A percentile compares a stretch with the other conserved stretches of the same genome.
Conservation (phyloP, 30 jellyfish, hydroid and myxozoan genomes). For the Pseudorhiza aurosa region DNA sequence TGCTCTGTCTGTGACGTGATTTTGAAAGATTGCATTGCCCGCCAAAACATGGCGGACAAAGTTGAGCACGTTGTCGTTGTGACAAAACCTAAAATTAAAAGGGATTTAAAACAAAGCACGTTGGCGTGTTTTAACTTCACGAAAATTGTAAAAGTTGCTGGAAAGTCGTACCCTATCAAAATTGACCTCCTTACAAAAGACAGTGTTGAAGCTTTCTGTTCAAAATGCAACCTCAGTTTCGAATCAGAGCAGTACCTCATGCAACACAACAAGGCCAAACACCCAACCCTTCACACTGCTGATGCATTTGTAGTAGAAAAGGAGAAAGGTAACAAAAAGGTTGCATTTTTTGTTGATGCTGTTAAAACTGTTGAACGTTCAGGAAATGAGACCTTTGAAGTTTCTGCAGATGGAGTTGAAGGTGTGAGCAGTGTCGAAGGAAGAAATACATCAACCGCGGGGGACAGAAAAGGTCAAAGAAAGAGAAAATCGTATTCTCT, state of each 20-base stretch:
- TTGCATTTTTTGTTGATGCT: constrained; percentile 1
- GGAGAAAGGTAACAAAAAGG: neutral
- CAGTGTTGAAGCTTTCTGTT: constrained; percentile 12
- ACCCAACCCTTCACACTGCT: too few species aligned
- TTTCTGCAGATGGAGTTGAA: constrained; percentile 21
- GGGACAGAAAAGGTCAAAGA: constrained; percentile 48
- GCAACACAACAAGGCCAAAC: constrained; percentile 3
- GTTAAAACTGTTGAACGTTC: too few species aligned
- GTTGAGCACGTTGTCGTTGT: constrained; percentile 52
- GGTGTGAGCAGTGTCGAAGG: constrained; percentile 40
- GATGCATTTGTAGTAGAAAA: neutral
- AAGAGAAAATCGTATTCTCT: constrained; percentile 38
- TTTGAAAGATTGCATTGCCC: neutral
- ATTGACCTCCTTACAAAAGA: constrained; percentile 26
- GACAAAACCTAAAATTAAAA: neutral
- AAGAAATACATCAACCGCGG: constrained; percentile 34
- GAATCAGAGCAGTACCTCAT: constrained; percentile 30
- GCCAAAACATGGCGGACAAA: constrained; percentile 49
- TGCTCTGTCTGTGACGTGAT: too few species aligned
- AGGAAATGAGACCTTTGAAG: constrained; percentile 27
- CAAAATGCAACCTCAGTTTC: constrained; percentile 37
- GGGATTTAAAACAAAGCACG: constrained; percentile 35
- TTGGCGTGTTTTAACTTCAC: constrained; percentile 47
- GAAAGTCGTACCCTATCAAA: constrained; percentile 23
- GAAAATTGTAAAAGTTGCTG: constrained; percentile 36